Conservation (phyloP, 2,113 vertebrate genomes). For the Dicrurus megarhynchus region DNA sequence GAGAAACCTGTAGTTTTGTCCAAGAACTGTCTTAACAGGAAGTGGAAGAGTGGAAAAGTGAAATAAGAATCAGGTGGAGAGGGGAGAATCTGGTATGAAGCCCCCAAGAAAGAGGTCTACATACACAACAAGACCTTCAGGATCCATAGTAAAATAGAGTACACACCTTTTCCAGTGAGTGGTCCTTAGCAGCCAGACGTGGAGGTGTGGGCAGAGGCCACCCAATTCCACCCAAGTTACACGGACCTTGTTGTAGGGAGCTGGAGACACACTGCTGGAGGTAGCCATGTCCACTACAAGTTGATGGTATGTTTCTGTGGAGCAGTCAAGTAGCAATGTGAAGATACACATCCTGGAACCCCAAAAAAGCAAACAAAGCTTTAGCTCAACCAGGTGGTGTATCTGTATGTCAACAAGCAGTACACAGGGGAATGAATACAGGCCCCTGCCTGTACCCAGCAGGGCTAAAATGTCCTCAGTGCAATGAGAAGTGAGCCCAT, state of each 20-base stretch:
- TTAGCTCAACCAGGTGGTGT: background rate
- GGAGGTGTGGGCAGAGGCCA: background rate
- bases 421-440: background rate
- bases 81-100: background rate
- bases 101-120: background rate
- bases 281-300: background rate
- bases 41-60: background rate
- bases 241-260: background rate
- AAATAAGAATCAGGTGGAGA: background rate
- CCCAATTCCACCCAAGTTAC: background rate
- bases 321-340: background rate
- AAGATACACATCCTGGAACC: background rate
- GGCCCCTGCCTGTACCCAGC: background rate
- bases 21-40: background rate
- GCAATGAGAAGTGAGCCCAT: background rate
- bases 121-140: background rate
- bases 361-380: background rate
- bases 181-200: background rate
- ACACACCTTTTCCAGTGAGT: background rate
- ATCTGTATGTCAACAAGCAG: accelerated
- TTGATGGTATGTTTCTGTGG: background rate
- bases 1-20: background rate
- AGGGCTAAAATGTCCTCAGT: background rate
- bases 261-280: background rate
- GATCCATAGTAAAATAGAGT: background rate